Evolutionary conservation across 2,113 vertebrate genomes (phyloP).

Genomic region (Lepus europaeus): DNA sequence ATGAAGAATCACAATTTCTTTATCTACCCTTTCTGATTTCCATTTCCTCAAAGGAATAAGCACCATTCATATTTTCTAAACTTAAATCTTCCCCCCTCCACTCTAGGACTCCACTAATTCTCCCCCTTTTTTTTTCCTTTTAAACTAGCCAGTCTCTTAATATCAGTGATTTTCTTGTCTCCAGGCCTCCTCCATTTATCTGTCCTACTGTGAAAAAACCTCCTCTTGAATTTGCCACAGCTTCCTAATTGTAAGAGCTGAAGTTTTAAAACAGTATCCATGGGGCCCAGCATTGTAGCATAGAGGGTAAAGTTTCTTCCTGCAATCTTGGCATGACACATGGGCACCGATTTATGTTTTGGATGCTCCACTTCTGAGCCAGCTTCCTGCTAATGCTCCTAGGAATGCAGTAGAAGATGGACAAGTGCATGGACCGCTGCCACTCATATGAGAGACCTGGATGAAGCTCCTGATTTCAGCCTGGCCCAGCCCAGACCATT

Average conservation of each 20-base stretch:
- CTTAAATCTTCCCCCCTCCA: background rate
- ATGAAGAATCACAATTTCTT: background rate
- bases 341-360: no score
- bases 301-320: no score
- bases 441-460: no score
- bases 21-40: background rate
- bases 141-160: background rate
- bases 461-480: no score
- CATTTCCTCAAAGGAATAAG: slow-evolving; percentile 22
- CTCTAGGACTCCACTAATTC: background rate
- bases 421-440: no score
- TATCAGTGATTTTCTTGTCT: background rate
- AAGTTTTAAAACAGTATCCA: background rate
- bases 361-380: no score
- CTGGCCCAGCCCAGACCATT: no score
- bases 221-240: background rate
- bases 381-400: no score
- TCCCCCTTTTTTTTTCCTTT: fast-evolving
- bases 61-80: slow-evolving; percentile 15
- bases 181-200: background rate
- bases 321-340: no score
- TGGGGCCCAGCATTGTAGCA: no score
- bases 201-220: background rate
- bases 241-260: background rate
- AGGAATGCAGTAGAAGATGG: no score